These are phyloP conservation scores for Phoebastria nigripes DNA, from an alignment of 2,797 vertebrate species.

Conservation along the genomic window DNA sequence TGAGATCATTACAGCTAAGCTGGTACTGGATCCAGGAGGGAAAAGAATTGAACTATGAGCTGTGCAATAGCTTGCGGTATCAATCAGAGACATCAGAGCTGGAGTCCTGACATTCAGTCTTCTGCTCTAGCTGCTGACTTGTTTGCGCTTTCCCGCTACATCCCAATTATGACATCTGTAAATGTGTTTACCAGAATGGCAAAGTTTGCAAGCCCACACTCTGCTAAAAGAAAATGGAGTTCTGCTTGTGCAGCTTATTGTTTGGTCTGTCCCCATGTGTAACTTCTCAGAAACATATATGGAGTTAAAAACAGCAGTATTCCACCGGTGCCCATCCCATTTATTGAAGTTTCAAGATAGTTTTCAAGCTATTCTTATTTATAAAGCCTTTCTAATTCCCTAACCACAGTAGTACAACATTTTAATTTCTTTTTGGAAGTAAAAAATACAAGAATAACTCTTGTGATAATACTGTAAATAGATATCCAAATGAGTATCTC, in stretches of 20 bases:
- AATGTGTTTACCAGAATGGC: not conserved
- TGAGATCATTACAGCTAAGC: not conserved
- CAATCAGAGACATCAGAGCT: not conserved
- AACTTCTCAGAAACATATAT: not conserved
- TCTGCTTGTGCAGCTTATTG: not conserved
- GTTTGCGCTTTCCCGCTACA: not conserved
- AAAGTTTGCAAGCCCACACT: not conserved
- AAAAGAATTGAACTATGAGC: not conserved
- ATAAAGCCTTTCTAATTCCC: not conserved
- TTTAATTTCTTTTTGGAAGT: not conserved
- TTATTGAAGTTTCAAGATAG: not conserved
- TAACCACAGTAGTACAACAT: not conserved
- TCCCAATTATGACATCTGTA: not conserved
- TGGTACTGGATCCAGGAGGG: not conserved
- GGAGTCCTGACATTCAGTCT: not conserved
- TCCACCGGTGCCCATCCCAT: not conserved
- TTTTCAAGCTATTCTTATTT: not conserved
- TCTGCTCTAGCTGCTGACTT: not conserved
- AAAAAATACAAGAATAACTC: not conserved
- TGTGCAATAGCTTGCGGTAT: not conserved
- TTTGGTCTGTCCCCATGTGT: not conserved
- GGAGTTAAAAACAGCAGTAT: not conserved
- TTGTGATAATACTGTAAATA: not conserved
- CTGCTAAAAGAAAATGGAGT: not conserved
- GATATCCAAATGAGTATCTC: not conserved